Base-by-base conservation (phyloP, 2,113 vertebrate genomes). In the Cyprinodon tularosa region DNA sequence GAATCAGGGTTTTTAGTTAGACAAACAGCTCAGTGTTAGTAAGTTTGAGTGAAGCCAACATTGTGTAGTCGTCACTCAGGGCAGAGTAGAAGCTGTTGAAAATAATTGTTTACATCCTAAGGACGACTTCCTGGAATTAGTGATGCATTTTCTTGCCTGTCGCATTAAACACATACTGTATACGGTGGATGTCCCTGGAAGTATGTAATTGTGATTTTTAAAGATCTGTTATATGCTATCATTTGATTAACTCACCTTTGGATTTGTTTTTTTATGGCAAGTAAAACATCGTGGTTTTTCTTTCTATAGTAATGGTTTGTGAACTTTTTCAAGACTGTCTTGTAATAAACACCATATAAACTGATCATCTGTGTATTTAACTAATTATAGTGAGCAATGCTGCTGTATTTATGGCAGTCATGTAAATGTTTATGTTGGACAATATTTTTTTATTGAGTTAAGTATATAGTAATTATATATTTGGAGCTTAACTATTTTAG, bases 291-390 rank as follows among this genome's bases (percentile, higher is more conserved):
- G 48, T 78, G 71, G 42, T 68, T 68, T 36, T 82, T 74, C 85
- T 79, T 86, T 78, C 53, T 66, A 84, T 45, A 81, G 45, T 76
- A 75, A 82, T 17, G 71, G 66, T 91, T 76, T 83, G 78, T 90
- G 66, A 72, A 65, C 77, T 64, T 66, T 80, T 80, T 75, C 73
- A 82, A 45, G 82, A 84, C 87, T 87, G 81, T 86, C 86, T 90
- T 71, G 70, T 77, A 95, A 93, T 94, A 94, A 94, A 91, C 62
- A 64, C n/a, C 39, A 72, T 90, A 91, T 86, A 36, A 87, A 84
- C 59, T 53, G 22, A 3, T 40, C 63, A 39, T 77, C 4, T 9
- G 40, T 53, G 20, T 71, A 3, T 0, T 57, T 57, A n/a, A 53
- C 48, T 53, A 14, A 53, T 3, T 57, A 20, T n/a, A 8, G 17